Percentiles rank a stretch among this genome's conserved stretches.
Evolutionary conservation across 2,888 invertebrate genomes (phyloP).

Genomic region (Drosophila algonquin): DNA sequence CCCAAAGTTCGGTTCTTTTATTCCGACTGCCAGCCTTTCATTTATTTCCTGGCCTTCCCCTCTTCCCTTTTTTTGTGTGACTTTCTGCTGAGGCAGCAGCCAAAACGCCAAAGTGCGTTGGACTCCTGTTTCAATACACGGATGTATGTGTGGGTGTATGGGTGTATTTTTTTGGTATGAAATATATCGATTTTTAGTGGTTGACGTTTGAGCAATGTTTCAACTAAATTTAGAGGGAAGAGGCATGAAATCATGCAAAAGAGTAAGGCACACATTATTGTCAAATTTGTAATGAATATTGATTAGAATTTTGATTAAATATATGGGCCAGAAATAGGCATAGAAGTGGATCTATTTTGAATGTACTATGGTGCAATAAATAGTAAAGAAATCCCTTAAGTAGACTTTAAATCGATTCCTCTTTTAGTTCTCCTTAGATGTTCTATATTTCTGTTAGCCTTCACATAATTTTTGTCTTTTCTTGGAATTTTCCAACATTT

Average conservation of each 20-base stretch:
- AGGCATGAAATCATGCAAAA: neutral
- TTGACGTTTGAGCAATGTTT: conserved; percentile 11
- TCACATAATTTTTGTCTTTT: neutral
- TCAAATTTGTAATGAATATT: neutral
- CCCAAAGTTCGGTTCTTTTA: conserved; percentile 53
- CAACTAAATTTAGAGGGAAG: neutral
- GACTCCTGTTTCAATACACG: conserved; percentile 34
- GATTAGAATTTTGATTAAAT: too few species aligned
- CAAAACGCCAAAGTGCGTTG: conserved; percentile 71
- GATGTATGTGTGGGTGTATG: too few species aligned
- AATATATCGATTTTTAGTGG: conserved; percentile 28
- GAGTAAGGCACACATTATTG: neutral
- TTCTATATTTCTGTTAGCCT: neutral
- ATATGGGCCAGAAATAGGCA: too few species aligned
- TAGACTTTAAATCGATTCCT: too few species aligned
- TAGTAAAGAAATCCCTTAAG: too few species aligned
- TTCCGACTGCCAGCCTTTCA: conserved; percentile 11
- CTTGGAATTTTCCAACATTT: neutral
- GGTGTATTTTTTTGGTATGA: too few species aligned
- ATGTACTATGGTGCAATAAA: too few species aligned
- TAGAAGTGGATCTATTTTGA: too few species aligned
- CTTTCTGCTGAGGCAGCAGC: conserved; percentile 53
- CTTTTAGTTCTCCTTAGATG: neutral
- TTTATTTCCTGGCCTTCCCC: conserved; percentile 20
- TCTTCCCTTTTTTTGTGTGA: conserved; percentile 11